These are phyloP conservation scores for Pseudoips prasinana DNA, from an alignment of 2,888 invertebrate genomes.

Conservation along the genomic window DNA sequence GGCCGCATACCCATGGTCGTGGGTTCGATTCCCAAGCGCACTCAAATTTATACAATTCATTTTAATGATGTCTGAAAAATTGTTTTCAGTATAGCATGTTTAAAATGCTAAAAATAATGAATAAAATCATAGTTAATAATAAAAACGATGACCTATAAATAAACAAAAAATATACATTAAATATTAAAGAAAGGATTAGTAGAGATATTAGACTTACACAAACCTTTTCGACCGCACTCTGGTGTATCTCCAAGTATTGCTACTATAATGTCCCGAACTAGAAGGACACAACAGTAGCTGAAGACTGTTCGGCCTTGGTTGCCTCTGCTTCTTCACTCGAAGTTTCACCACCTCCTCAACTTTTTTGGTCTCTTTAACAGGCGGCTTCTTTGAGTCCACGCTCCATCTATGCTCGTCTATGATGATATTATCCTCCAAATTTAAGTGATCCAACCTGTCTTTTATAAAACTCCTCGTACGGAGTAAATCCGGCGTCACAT, in stretches of 20 bases:
- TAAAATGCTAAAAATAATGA: too few relatives aligned
- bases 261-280: conserved; percentile 72
- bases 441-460: conserved; percentile 59
- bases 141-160: too few relatives aligned
- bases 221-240: conserved; percentile 73
- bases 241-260: conserved; percentile 74
- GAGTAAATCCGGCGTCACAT: conserved; percentile 63
- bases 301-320: conserved; percentile 71
- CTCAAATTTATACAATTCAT: too few relatives aligned
- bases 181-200: too few relatives aligned
- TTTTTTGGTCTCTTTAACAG: conserved; percentile 58
- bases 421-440: conserved; percentile 51
- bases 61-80: too few relatives aligned
- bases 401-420: conserved; percentile 57
- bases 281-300: conserved; percentile 73
- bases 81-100: too few relatives aligned
- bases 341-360: conserved; percentile 64
- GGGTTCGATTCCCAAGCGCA: too few relatives aligned
- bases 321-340: conserved; percentile 64
- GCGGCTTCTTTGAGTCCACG: conserved; percentile 63
- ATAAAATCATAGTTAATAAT: too few relatives aligned
- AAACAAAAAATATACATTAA: too few relatives aligned
- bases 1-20: too few relatives aligned
- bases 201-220: conserved; percentile 14
- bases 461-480: conserved; percentile 59